These are phyloP conservation scores for Rhyacophila evoluta DNA, from an alignment of 2,888 invertebrate genomes.

Conservation along the genomic window DNA sequence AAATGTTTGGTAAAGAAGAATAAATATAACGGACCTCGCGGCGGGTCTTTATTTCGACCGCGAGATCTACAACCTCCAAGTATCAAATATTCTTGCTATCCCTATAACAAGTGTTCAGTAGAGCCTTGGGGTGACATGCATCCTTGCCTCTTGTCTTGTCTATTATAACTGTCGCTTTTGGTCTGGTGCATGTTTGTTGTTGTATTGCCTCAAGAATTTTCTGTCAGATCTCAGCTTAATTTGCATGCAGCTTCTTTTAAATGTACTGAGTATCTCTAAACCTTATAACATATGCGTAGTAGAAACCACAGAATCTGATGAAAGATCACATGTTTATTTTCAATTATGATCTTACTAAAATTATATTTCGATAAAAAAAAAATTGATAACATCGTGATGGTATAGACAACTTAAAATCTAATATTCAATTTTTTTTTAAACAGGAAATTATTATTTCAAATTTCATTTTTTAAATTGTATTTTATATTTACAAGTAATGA, in stretches of 20 bases:
- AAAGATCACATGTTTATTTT: not conserved
- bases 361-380: too few species aligned
- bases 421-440: too few species aligned
- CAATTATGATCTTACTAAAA: too few species aligned
- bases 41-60: constrained; percentile 45
- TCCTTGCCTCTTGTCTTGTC: constrained; percentile 42
- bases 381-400: too few species aligned
- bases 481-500: too few species aligned
- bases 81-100: constrained; percentile 54
- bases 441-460: too few species aligned
- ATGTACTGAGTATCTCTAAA: not conserved
- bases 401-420: too few species aligned
- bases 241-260: constrained; percentile 35
- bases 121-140: constrained; percentile 28
- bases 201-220: not conserved
- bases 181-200: constrained; percentile 39
- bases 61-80: constrained; percentile 54
- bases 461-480: too few species aligned
- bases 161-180: constrained; percentile 46
- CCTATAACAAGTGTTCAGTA: constrained; percentile 34
- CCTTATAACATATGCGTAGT: not conserved
- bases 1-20: constrained; percentile 54
- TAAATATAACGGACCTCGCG: constrained; percentile 49
- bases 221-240: constrained; percentile 30
- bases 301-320: not conserved